phyloP scores from a whole-genome alignment of 2,888 invertebrate genomes.

The Melieria omissa region DNA sequence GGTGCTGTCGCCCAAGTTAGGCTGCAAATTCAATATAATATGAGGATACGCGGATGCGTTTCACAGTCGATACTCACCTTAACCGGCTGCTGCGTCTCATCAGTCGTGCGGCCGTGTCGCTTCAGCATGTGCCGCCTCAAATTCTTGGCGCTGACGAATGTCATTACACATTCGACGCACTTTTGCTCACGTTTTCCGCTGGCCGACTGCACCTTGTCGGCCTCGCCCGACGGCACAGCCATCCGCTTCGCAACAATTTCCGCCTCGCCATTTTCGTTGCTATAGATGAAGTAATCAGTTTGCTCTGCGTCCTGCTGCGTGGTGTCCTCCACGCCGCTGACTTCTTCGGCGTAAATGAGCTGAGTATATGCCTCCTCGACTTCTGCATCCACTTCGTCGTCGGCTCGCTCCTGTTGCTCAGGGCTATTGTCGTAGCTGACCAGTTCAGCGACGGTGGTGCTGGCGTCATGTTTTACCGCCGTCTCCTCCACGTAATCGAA shows the following conservation, averaged over 20 bases:
- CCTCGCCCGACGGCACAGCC: slow-evolving; percentile 7
- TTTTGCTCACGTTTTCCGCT: slow-evolving; percentile 43
- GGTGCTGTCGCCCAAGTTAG: background rate
- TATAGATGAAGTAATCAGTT: slow-evolving; percentile 50
- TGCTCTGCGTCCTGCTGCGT: slow-evolving; percentile 25
- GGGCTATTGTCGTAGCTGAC: background rate
- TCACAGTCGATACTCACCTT: too few relatives aligned
- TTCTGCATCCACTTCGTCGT: slow-evolving; percentile 17
- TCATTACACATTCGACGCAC: slow-evolving; percentile 44
- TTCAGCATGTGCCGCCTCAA: slow-evolving; percentile 43
- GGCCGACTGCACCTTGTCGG: slow-evolving; percentile 14
- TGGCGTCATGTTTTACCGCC: background rate
- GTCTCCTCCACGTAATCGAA: slow-evolving; percentile 23
- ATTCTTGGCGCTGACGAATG: slow-evolving; percentile 45
- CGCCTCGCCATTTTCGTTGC: slow-evolving; percentile 47
- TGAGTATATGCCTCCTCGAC: slow-evolving; percentile 13
- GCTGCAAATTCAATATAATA: background rate
- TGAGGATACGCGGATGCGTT: background rate
- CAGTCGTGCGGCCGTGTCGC: slow-evolving; percentile 26
- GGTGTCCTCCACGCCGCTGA: slow-evolving; percentile 1
- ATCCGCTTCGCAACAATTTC: slow-evolving; percentile 43
- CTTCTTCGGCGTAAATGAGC: slow-evolving; percentile 22
- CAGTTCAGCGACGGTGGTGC: background rate
- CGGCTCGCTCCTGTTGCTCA: background rate
- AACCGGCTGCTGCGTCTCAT: too few relatives aligned